Conservation (phyloP, 1,140 invertebrate species). For the Ruditapes philippinarum region DNA sequence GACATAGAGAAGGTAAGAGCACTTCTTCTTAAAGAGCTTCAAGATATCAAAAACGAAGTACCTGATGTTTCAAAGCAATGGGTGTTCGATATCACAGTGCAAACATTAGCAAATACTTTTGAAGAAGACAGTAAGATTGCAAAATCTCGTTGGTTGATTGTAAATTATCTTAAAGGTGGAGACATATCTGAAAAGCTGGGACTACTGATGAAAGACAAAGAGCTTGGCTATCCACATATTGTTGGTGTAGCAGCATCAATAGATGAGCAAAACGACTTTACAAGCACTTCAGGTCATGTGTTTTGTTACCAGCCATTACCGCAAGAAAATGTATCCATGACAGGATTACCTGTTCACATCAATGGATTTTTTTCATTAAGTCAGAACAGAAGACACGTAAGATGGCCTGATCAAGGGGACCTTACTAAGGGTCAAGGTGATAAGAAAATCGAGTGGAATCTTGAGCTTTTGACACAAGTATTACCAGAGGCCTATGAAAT, state of each 20-base stretch:
- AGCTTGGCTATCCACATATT: conserved; percentile 67
- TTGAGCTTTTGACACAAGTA: conserved; percentile 70
- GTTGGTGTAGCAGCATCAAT: conserved; percentile 71
- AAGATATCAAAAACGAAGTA: not conserved
- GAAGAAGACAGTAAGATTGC: not conserved
- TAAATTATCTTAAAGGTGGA: conserved; percentile 48
- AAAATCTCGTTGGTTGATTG: conserved; percentile 29
- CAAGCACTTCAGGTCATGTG: conserved; percentile 62
- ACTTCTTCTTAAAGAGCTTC: not conserved
- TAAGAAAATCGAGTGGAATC: conserved; percentile 76
- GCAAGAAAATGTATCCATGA: conserved; percentile 57
- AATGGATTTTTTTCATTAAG: conserved; percentile 79
- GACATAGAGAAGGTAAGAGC: not conserved
- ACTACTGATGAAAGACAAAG: conserved; percentile 36
- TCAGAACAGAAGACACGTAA: conserved; percentile 77
- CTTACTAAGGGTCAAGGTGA: conserved; percentile 47
- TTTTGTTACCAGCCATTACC: conserved; percentile 82
- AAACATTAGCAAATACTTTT: not conserved
- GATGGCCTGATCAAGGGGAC: conserved; percentile 70
- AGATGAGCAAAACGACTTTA: not conserved
- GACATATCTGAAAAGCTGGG: not conserved
- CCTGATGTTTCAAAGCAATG: not conserved
- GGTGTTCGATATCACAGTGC: not conserved
- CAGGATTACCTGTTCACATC: conserved; percentile 80
- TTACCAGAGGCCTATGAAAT: conserved; percentile 63